These are phyloP conservation scores for Drosophila crucigera DNA, from an alignment of 2,888 invertebrate species.

Conservation along the genomic window DNA sequence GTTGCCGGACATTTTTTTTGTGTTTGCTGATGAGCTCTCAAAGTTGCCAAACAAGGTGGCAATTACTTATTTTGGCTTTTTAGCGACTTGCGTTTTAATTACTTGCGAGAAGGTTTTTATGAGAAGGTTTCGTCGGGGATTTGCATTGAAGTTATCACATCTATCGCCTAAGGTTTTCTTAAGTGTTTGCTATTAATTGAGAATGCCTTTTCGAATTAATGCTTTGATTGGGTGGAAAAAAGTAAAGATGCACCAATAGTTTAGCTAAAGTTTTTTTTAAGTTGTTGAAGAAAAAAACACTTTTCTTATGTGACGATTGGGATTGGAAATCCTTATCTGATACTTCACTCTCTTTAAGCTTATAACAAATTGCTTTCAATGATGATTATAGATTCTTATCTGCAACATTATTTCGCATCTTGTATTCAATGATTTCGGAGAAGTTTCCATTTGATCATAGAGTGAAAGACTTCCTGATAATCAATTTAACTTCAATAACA, in stretches of 20 bases:
- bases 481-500: slow-evolving; percentile 51
- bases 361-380: neutral
- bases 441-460: neutral
- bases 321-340: neutral
- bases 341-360: neutral
- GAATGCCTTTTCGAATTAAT: neutral
- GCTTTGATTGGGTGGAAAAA: neutral
- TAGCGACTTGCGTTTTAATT: slow-evolving; percentile 67
- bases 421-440: neutral
- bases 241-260: neutral
- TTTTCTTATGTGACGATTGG: neutral
- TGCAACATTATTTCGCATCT: neutral
- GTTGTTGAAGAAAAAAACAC: neutral
- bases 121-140: slow-evolving; percentile 28
- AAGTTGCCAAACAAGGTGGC: slow-evolving; percentile 76
- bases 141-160: slow-evolving; percentile 30
- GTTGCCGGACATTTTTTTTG: slow-evolving; percentile 20
- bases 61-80: slow-evolving; percentile 75
- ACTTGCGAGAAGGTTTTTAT: slow-evolving; percentile 24
- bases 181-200: slow-evolving; percentile 8
- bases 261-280: neutral
- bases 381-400: neutral
- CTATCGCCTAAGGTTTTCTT: slow-evolving; percentile 5
- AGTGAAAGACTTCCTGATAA: slow-evolving; percentile 3
- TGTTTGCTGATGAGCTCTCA: slow-evolving; percentile 72